Evolutionary conservation across 2,797 vertebrate genomes (phyloP).

Genomic region (Spheniscus humboldti): DNA sequence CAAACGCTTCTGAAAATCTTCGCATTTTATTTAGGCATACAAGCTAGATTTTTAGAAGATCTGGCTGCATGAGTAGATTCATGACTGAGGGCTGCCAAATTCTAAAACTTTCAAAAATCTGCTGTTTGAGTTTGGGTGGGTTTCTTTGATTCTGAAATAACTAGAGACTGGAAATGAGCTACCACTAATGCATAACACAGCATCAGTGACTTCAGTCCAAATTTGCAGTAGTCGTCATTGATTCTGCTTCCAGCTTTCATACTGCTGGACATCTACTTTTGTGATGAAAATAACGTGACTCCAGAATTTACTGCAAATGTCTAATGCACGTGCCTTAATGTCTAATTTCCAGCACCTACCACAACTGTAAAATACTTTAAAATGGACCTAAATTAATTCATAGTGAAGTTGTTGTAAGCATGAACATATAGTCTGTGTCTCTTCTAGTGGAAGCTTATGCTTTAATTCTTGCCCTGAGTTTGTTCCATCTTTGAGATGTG

Average conservation of each 20-base stretch:
- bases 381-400: background rate
- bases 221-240: background rate
- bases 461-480: background rate
- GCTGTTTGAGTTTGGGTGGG: background rate
- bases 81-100: background rate
- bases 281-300: background rate
- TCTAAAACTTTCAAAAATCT: background rate
- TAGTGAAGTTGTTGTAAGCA: background rate
- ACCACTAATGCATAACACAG: fast-evolving
- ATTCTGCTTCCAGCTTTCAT: background rate
- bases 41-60: background rate
- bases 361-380: background rate
- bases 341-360: background rate
- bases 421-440: background rate
- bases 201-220: too few relatives aligned
- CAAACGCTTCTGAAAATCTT: background rate
- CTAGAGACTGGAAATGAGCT: background rate
- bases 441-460: background rate
- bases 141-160: background rate
- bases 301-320: background rate
- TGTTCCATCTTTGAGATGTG: background rate
- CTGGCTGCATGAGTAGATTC: background rate
- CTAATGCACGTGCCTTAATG: background rate
- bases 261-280: background rate
- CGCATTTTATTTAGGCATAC: background rate